Evolutionary conservation across 2,113 vertebrate species (phyloP), one percentile per base, ranked within the genome.

Genomic region (Hepsetus odoe): DNA sequence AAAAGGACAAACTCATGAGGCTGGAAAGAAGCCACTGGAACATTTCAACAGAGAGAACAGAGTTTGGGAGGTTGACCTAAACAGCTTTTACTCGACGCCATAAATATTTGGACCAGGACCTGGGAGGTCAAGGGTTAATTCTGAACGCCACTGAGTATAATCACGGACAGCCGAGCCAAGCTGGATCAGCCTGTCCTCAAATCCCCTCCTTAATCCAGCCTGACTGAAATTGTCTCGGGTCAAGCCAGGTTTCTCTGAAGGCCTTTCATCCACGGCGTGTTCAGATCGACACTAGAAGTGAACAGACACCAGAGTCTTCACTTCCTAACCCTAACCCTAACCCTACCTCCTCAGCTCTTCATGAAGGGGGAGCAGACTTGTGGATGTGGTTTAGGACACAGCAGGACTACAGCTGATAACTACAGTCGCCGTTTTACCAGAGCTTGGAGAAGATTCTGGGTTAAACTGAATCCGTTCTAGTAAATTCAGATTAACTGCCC

Each of bases 191-290:
- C 32, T 14, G 53, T 20, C 24, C 35, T 26, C 71, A 73, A 26
- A 44, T 59, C 61, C 61, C 38, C 61, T 35, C 32, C 35, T n/a
- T 65, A 65, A 65, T 62, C 28, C 59, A 62, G 59, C 38, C 61
- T 22, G 38, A 65, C 18, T 38, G n/a, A 65, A 38, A 6, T 38
- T 38, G 61, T 65, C 61, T 16, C 32, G 12, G 61, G 61, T 65
- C 32, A 65, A 10, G 16, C 51, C 28, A 22, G 65, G 20, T 24
- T 77, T 24, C 40, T 12, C 18, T 33, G 20, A 38, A 18, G 40
- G 64, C 42, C 53, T 55, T 67, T 8, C 8, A 20, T 16, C 61
- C 20, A 62, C 20, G 26, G 16, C 30, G 2, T 11, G n/a, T 33
- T 32, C 30, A 28, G 61, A 20, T 38, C 46, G 12, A 14, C 46